Percentiles rank a stretch among this genome's conserved stretches.
Evolutionary conservation across 2,113 vertebrate genomes (phyloP).

Genomic region (Cynocephalus volans): DNA sequence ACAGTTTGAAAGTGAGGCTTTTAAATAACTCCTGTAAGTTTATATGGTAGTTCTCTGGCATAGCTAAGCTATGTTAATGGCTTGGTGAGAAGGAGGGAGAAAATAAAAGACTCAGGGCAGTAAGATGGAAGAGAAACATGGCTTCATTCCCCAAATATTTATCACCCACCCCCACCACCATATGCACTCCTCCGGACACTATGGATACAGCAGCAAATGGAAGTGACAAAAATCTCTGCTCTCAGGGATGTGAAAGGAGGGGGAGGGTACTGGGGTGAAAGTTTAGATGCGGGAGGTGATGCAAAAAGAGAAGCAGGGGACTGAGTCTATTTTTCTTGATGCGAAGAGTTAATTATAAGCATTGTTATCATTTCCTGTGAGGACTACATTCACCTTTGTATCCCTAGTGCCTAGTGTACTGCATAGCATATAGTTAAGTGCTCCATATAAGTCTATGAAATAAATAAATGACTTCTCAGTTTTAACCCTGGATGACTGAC

Average conservation of each 20-base stretch:
- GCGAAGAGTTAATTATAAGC: background rate
- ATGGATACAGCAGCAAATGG: background rate
- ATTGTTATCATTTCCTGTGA: background rate
- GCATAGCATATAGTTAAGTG: background rate
- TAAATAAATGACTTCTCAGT: background rate
- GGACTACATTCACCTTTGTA: background rate
- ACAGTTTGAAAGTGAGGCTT: background rate
- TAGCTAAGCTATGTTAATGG: background rate
- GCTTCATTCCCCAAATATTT: background rate
- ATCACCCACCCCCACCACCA: background rate
- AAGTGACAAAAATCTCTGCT: background rate
- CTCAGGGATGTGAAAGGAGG: background rate
- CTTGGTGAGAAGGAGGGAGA: background rate
- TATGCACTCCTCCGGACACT: background rate
- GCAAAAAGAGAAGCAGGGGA: background rate
- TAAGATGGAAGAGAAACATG: background rate
- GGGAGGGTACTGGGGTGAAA: background rate
- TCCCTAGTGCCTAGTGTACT: background rate
- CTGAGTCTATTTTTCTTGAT: background rate
- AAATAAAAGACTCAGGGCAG: background rate
- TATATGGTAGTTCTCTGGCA: background rate
- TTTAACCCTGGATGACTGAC: conserved; percentile 28
- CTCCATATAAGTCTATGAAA: background rate
- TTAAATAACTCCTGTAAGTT: background rate
- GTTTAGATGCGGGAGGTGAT: background rate